Evolutionary conservation across 2,113 vertebrate species (phyloP).

Genomic region (Rhineura floridana): DNA sequence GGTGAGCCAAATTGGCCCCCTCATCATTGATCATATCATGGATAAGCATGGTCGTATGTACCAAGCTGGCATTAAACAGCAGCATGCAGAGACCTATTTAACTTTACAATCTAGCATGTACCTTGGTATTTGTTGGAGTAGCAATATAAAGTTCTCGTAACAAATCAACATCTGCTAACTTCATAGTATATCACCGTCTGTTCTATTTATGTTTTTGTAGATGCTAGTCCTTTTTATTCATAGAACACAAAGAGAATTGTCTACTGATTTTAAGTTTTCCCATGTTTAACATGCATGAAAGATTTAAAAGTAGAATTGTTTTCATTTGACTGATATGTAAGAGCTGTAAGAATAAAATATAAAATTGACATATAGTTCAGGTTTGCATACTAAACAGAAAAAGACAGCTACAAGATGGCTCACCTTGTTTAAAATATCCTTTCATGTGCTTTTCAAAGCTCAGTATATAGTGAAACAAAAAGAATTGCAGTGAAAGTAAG

Average conservation of each 20-base stretch:
- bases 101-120: background rate
- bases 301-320: background rate
- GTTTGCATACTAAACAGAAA: background rate
- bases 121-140: background rate
- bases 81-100: background rate
- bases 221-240: background rate
- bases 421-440: background rate
- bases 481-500: background rate
- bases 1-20: too few species aligned
- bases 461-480: background rate
- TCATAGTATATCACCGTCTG: background rate
- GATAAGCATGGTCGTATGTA: too few species aligned
- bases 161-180: constrained; percentile 4
- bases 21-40: too few species aligned
- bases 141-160: background rate
- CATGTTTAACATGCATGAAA: background rate
- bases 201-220: background rate
- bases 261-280: background rate
- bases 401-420: background rate
- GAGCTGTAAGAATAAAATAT: background rate
- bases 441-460: background rate
- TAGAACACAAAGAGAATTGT: background rate
- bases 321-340: background rate
- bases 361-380: background rate
- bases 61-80: too few species aligned